Conservation (phyloP, 2,888 invertebrate species). For the Hetaerina titia region DNA sequence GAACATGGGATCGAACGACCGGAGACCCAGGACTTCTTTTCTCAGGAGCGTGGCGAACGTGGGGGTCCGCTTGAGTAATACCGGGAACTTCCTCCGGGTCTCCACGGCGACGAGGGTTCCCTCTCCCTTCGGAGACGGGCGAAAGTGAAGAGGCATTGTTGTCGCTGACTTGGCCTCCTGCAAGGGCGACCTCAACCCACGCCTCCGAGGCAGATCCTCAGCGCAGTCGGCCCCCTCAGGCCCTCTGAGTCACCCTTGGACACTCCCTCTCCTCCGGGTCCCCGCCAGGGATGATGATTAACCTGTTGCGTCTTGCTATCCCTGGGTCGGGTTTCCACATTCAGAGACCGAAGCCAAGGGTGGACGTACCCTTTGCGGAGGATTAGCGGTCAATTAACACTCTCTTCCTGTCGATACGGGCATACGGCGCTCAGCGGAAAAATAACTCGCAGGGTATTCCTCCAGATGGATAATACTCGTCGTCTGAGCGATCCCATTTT, state of each 20-base stretch:
- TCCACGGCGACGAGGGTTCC: neutral
- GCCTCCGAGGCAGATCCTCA: neutral
- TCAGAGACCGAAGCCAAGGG: neutral
- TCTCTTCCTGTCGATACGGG: neutral
- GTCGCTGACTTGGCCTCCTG: neutral
- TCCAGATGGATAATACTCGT: too few species aligned
- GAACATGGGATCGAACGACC: constrained; percentile 68
- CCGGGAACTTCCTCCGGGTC: neutral
- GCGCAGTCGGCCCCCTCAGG: neutral
- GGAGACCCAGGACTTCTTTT: constrained; percentile 66
- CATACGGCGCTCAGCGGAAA: neutral
- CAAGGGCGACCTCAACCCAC: neutral
- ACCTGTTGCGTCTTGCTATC: neutral
- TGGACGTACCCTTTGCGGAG: neutral
- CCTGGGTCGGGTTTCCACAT: neutral
- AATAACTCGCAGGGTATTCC: too few species aligned
- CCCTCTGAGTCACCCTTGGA: neutral
- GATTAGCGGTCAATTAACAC: neutral
- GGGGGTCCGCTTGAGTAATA: constrained; percentile 68
- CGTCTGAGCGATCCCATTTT: too few species aligned
- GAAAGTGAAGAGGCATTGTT: constrained; percentile 16
- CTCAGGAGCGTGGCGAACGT: constrained; percentile 68
- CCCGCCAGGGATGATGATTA: neutral
- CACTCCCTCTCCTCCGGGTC: neutral
- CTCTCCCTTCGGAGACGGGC: neutral